A percentile compares a stretch with the other conserved stretches of the same genome.
These are phyloP conservation scores for Cryptoblepharus egeriae DNA, from an alignment of 2,797 vertebrate genomes.

Conservation along the genomic window DNA sequence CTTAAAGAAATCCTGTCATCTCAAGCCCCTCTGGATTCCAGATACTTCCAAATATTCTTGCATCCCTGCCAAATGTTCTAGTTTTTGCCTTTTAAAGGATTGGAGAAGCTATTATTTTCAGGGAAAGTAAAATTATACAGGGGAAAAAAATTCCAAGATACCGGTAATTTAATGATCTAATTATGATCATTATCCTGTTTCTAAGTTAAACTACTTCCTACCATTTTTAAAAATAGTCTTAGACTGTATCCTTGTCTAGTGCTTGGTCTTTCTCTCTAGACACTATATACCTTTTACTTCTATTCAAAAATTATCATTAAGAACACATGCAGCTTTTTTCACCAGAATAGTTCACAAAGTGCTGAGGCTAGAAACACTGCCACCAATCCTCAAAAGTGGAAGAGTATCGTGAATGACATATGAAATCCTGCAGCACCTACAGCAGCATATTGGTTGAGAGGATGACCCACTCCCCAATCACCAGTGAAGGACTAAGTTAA, in stretches of 20 bases:
- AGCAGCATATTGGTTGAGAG: no score
- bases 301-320: background rate
- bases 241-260: background rate
- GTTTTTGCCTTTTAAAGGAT: background rate
- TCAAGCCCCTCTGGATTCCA: background rate
- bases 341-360: no score
- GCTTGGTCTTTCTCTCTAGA: background rate
- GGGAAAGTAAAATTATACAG: no score
- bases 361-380: no score
- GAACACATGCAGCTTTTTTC: no score
- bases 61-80: accelerated
- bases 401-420: no score
- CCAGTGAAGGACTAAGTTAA: no score
- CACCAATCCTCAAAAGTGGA: no score
- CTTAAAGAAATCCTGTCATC: background rate
- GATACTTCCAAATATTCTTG: background rate
- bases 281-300: background rate
- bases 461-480: no score
- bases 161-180: background rate
- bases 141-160: background rate
- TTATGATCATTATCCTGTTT: background rate
- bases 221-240: slow-evolving; percentile 15
- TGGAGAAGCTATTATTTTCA: background rate
- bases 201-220: background rate
- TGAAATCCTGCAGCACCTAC: no score